A percentile compares a stretch with the other conserved stretches of the same genome.
Conservation (phyloP, 2,113 vertebrate species). For the Campylorhamphus procurvoides region DNA sequence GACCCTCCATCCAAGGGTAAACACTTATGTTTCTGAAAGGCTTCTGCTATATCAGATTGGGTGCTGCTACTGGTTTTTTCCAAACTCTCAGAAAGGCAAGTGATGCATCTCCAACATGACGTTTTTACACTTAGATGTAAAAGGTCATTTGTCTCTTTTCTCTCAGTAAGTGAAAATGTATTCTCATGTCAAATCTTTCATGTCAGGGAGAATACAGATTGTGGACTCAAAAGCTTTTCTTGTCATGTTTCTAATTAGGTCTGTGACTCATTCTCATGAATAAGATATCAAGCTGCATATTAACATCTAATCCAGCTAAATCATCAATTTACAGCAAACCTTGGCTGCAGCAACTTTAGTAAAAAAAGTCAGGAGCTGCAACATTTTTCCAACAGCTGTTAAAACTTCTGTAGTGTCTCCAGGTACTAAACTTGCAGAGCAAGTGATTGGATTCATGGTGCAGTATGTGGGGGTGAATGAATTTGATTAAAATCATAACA, state of each 20-base stretch:
- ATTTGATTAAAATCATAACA: neutral
- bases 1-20: neutral
- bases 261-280: conserved; percentile 66
- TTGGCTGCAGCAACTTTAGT: conserved; percentile 4
- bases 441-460: neutral
- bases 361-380: conserved; percentile 33
- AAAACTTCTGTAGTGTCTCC: conserved; percentile 6
- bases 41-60: neutral
- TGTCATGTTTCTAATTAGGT: conserved; percentile 64
- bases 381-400: conserved; percentile 41
- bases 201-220: conserved; percentile 56
- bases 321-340: conserved; percentile 54
- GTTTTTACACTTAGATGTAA: conserved; percentile 3
- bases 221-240: conserved; percentile 48
- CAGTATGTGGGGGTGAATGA: neutral
- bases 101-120: neutral
- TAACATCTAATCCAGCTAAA: conserved; percentile 51
- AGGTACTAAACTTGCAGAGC: neutral
- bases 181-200: conserved; percentile 62
- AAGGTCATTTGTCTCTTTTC: conserved; percentile 52
- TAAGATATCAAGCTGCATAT: conserved; percentile 58
- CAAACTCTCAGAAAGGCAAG: neutral
- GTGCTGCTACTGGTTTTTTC: neutral
- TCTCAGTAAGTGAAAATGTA: conserved; percentile 47
- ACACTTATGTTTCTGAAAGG: neutral